Evolutionary conservation across 1,140 invertebrate genomes (phyloP).

Genomic region (Venustaconcha ellipsiformis): DNA sequence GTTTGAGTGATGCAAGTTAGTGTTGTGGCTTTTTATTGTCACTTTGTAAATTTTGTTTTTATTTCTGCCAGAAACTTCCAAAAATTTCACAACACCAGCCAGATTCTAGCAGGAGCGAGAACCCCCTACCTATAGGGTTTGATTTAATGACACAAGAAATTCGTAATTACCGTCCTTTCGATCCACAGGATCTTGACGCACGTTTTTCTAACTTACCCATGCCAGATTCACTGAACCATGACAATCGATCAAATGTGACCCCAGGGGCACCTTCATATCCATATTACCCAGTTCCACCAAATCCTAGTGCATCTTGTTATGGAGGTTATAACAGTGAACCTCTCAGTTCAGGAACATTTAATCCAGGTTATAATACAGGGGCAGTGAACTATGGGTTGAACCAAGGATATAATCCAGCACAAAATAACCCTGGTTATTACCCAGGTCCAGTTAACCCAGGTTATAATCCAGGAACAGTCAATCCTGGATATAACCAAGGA

Average conservation of each 20-base stretch:
- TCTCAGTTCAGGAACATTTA: too few relatives aligned
- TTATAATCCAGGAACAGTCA: slow-evolving; percentile 7
- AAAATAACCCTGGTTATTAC: slow-evolving; percentile 12
- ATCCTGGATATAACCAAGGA: slow-evolving; percentile 18
- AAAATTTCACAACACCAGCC: not conserved
- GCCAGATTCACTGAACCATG: too few relatives aligned
- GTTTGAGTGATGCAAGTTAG: too few relatives aligned
- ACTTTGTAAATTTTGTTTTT: too few relatives aligned
- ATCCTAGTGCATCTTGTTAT: too few relatives aligned
- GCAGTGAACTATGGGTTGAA: slow-evolving; percentile 18
- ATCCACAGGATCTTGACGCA: slow-evolving; percentile 4
- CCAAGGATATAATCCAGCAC: slow-evolving; percentile 7
- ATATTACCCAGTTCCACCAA: too few relatives aligned
- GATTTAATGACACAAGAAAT: slow-evolving; percentile 24
- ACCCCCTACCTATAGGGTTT: slow-evolving; percentile 27
- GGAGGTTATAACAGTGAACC: too few relatives aligned
- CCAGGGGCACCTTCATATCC: too few relatives aligned
- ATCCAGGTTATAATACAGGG: slow-evolving; percentile 6
- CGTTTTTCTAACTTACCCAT: slow-evolving; percentile 9
- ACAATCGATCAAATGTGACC: too few relatives aligned
- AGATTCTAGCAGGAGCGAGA: slow-evolving; percentile 16
- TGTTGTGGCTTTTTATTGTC: too few relatives aligned
- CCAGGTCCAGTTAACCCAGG: not conserved
- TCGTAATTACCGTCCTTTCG: slow-evolving; percentile 2
- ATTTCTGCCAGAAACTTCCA: too few relatives aligned